Percentiles rank a stretch among this genome's conserved stretches.
Evolutionary conservation across 2,888 invertebrate species (phyloP).

Genomic region (Idaea straminata): DNA sequence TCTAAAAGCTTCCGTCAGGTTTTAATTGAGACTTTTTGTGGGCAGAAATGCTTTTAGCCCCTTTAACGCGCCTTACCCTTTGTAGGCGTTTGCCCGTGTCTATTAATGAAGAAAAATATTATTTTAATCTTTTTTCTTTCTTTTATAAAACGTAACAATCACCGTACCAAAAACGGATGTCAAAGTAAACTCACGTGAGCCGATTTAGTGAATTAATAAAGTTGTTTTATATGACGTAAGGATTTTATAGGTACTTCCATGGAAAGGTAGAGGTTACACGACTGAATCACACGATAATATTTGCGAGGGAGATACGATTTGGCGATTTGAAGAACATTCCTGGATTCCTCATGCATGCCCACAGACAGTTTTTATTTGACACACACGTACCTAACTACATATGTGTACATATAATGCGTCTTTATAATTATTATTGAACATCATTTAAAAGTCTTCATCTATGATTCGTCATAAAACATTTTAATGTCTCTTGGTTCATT

Average conservation of each 20-base stretch:
- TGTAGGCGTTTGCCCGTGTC: constrained; percentile 65
- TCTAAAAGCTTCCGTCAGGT: constrained; percentile 80
- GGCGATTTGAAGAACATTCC: not conserved
- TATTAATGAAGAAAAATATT: constrained; percentile 73
- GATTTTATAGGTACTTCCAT: not conserved
- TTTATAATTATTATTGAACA: too few relatives aligned
- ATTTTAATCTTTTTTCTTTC: constrained; percentile 27
- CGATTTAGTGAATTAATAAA: not conserved
- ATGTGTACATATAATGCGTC: too few relatives aligned
- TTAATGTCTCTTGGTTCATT: not conserved
- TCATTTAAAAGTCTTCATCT: too few relatives aligned
- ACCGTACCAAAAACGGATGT: not conserved
- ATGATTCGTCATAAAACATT: too few relatives aligned
- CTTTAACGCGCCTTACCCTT: constrained; percentile 66
- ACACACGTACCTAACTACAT: too few relatives aligned
- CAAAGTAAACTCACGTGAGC: not conserved
- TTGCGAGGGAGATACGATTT: not conserved
- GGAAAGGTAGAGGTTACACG: not conserved
- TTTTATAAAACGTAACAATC: not conserved
- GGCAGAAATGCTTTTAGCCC: constrained; percentile 77
- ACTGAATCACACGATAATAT: not conserved
- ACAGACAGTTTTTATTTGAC: too few relatives aligned
- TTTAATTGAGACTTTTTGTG: constrained; percentile 80
- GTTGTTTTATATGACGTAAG: not conserved
- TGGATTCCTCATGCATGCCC: not conserved